These are phyloP conservation scores for Hypothenemus hampei DNA, from an alignment of 1,140 invertebrate species.

Conservation along the genomic window DNA sequence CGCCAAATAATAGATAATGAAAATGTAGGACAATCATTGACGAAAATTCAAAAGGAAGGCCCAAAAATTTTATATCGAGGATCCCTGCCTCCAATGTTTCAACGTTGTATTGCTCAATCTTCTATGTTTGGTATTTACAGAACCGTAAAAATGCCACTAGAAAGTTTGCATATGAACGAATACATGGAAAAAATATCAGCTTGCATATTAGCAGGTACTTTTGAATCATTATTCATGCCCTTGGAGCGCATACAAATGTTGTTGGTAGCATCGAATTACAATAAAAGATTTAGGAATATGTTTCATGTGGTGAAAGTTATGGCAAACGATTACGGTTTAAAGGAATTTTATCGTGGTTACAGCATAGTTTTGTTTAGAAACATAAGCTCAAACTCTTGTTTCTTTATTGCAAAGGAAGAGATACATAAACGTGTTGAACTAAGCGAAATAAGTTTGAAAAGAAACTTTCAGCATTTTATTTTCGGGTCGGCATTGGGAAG, in stretches of 20 bases:
- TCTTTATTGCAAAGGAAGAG: constrained; percentile 23
- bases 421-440: constrained; percentile 11
- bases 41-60: constrained; percentile 16
- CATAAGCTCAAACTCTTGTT: constrained; percentile 18
- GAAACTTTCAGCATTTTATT: constrained; percentile 16
- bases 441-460: background rate
- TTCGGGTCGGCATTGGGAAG: constrained; percentile 15
- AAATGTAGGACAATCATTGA: background rate
- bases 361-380: constrained; percentile 15
- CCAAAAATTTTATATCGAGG: constrained; percentile 16
- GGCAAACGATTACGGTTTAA: constrained; percentile 3
- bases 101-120: constrained; percentile 13
- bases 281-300: constrained; percentile 7
- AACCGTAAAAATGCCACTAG: constrained; percentile 9
- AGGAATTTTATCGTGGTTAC: constrained; percentile 23
- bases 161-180: constrained; percentile 18
- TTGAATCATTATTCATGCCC: constrained; percentile 23
- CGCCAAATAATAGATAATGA: constrained; percentile 21
- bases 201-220: constrained; percentile 10
- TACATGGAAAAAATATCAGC: constrained; percentile 24
- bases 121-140: constrained; percentile 24
- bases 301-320: constrained; percentile 2
- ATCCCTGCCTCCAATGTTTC: constrained; percentile 16
- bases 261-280: constrained; percentile 12
- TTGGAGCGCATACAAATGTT: constrained; percentile 25